phyloP scores from a whole-genome alignment of 2,797 vertebrate genomes.

The Cirrhinus molitorella region DNA sequence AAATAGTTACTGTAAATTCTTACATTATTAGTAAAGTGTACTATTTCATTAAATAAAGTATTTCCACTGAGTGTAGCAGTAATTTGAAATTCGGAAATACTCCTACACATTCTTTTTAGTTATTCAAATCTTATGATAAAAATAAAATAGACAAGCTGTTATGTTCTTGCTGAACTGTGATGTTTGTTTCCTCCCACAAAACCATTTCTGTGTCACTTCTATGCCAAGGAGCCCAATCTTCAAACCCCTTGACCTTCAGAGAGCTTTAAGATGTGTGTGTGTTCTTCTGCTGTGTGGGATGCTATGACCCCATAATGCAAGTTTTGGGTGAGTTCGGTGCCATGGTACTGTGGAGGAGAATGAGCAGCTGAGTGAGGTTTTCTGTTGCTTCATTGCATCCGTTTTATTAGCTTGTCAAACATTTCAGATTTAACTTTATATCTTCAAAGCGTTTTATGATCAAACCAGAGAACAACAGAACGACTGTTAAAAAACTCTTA shows the following conservation, averaged over 20 bases:
- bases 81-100: constrained; percentile 1
- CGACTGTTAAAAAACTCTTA: background rate
- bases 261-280: background rate
- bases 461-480: background rate
- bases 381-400: background rate
- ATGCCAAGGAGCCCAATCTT: background rate
- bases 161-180: constrained; percentile 12
- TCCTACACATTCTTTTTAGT: background rate
- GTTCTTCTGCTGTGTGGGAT: constrained; percentile 10
- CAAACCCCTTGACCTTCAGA: background rate
- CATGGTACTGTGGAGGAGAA: background rate
- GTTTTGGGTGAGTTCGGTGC: constrained; percentile 17
- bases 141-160: background rate
- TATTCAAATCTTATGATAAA: constrained; percentile 12
- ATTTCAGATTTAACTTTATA: background rate
- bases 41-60: background rate
- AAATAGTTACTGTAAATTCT: too few relatives aligned
- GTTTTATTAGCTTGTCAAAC: background rate
- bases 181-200: constrained; percentile 11
- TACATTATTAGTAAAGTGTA: background rate
- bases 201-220: constrained; percentile 8
- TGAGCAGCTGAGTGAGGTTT: background rate
- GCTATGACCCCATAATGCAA: background rate
- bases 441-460: background rate
- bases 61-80: background rate